Evolutionary conservation across 2,797 vertebrate genomes (phyloP), one percentile per base, ranked within the genome.

Genomic region (Silurus aristotelis): DNA sequence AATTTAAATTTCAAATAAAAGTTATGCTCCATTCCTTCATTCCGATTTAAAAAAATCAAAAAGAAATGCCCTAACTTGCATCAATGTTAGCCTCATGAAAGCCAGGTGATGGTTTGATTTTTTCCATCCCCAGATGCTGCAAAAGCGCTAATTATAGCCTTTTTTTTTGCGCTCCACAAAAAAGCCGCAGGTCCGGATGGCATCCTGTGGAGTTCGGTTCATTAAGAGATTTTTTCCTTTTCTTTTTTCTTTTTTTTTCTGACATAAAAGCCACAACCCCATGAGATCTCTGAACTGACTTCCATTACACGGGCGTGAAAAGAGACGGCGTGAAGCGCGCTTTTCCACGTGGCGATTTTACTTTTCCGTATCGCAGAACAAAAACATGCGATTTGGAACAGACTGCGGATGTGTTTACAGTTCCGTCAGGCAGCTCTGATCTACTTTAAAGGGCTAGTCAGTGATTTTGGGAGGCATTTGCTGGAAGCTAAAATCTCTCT

Each of bases 211-310:
- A 79, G 58, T 79, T 43, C 9, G 25, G 31, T 25, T 79, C 77
- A 61, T 79, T 79, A 78, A 78, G 10, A 38, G 31, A 78, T n/a
- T 78, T 78, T 43, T 43, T 22, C 22, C 20, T 60, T 38, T 60
- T 75, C 15, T 46, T 22, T 73, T n/a, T 31, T 31, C 46, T 78
- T 76, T 76, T 38, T 38, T 38, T 38, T 76, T 79, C 17, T 79
- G 77, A 46, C 58, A 43, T 79, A 61, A 79, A 79, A 79, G 77
- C 31, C 31, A 46, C 31, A n/a, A 63, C 58, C 38, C 77, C 77
- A 63, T n/a, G 31, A n/a, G 60, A 63, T 79, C 75, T 73, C 25
- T 31, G 13, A 22, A 46, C 76, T 63, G 31, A 79, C 46, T 79
- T 79, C 38, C 60, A 79, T 79, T 46, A n/a, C 17, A 38, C 31